Evolutionary conservation across 2,888 invertebrate species (phyloP), one percentile per base, ranked within the genome.

Genomic region (Phalera bucephala): DNA sequence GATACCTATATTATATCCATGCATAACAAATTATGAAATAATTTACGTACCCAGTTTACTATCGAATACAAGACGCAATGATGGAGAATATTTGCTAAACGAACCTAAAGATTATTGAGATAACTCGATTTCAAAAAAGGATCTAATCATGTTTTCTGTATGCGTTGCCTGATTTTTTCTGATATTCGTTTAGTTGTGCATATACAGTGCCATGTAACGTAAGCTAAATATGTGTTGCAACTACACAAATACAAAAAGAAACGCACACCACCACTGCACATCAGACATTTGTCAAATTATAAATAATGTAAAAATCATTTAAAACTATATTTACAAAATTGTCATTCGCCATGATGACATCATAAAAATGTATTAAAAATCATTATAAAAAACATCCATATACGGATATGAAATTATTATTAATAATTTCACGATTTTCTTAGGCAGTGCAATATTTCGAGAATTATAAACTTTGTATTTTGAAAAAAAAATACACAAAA

Each of bases 311-410:
- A 76, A 75, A 79, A 79, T 63, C 62, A 58, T 62, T 64, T 71
- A 64, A 75, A 75, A 64, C 72, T 80, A 83, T 85, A 86, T 86
- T 74, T 86, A 86, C 85, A 84, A 67, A 72, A 69, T 64, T 66
- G 76, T 77, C 80, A 80, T 71, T 60, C 62, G 17, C 13, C 23
- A 50, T 56, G 15, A 71, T 64, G 72, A 72, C 70, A 56, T 55
- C 47, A 65, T 64, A 67, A 74, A 65, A 65, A 61, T 52, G 33
- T 57, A 54, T 53, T 58, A 55, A 64, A 42, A 71, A 63, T 63
- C 54, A 64, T 71, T 55, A 67, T 70, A 65, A 73, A 75, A 70
- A 69, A 70, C 62, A 64, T 70, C 57, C 68, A 56, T 52, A 60
- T 68, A 68, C 52, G 40, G 40, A 25, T 40, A 47, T 45, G 51